Evolutionary conservation across 1,140 invertebrate species (phyloP).

Genomic region (Cydia strobilella): DNA sequence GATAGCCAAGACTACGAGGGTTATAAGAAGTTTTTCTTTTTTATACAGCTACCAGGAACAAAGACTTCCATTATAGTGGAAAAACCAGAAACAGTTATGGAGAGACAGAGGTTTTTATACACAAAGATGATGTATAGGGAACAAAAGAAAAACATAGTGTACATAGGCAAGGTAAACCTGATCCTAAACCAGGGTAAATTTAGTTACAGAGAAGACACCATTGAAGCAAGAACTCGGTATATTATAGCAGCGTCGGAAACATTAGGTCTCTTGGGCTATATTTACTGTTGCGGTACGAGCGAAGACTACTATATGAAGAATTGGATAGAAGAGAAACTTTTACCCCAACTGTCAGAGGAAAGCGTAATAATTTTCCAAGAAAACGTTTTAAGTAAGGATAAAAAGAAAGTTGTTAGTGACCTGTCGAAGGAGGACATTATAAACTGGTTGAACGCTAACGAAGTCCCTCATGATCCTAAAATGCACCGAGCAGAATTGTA

Average conservation of each 20-base stretch:
- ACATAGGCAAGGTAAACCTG: background rate
- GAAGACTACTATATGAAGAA: background rate
- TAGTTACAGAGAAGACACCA: background rate
- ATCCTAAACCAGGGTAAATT: background rate
- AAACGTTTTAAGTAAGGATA: background rate
- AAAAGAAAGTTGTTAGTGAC: too few relatives aligned
- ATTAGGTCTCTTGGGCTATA: background rate
- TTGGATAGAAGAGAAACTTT: background rate
- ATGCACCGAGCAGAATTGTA: slow-evolving; percentile 2
- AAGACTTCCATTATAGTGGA: background rate
- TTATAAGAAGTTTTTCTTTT: background rate
- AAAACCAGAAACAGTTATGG: slow-evolving; percentile 1
- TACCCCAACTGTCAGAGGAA: background rate
- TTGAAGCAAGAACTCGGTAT: background rate
- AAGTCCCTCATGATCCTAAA: background rate
- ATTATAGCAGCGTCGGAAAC: background rate
- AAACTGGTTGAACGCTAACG: background rate
- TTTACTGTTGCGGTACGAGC: background rate
- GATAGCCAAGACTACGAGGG: background rate
- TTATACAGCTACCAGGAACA: background rate
- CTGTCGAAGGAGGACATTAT: background rate
- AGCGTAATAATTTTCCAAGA: slow-evolving; percentile 6
- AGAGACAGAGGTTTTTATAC: background rate
- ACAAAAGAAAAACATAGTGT: background rate
- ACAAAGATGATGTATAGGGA: background rate